phyloP scores from a whole-genome alignment of 2,113 vertebrate genomes.

The Cynopterus brachyotis region DNA sequence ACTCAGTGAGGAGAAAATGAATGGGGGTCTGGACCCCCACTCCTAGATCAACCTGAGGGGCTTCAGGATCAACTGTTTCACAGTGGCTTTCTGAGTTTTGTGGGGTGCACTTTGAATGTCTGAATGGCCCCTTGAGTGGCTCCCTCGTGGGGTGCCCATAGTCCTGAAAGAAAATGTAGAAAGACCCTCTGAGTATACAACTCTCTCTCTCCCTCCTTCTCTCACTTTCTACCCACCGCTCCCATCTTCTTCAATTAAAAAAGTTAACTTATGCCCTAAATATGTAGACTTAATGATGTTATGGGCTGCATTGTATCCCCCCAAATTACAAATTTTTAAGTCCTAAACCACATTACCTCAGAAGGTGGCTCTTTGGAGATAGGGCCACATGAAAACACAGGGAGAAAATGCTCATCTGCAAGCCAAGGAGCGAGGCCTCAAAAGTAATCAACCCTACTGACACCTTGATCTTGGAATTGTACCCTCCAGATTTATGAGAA shows the following conservation, averaged over 20 bases:
- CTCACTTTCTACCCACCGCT: background rate
- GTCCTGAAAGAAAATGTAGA: background rate
- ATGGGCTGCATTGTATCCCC: background rate
- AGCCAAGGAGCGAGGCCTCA: background rate
- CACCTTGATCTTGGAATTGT: background rate
- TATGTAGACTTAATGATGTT: background rate
- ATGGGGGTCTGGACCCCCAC: background rate
- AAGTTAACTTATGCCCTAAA: background rate
- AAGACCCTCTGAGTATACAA: background rate
- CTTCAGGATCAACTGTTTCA: background rate
- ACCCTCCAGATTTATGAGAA: background rate
- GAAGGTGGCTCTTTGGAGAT: background rate
- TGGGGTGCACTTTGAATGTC: background rate
- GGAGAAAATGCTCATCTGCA: background rate
- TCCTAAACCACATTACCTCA: background rate
- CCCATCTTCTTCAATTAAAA: background rate
- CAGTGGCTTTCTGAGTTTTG: background rate
- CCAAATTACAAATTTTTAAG: background rate
- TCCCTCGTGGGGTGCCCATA: accelerated
- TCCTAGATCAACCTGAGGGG: background rate
- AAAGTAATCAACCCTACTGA: background rate
- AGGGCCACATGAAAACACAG: background rate
- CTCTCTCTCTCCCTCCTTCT: background rate
- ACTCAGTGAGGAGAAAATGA: background rate
- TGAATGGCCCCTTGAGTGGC: background rate